Percentiles rank a stretch among this genome's conserved stretches.
These are phyloP conservation scores for Notarius quadriscutis DNA, from an alignment of 2,113 vertebrate genomes.

Conservation along the genomic window DNA sequence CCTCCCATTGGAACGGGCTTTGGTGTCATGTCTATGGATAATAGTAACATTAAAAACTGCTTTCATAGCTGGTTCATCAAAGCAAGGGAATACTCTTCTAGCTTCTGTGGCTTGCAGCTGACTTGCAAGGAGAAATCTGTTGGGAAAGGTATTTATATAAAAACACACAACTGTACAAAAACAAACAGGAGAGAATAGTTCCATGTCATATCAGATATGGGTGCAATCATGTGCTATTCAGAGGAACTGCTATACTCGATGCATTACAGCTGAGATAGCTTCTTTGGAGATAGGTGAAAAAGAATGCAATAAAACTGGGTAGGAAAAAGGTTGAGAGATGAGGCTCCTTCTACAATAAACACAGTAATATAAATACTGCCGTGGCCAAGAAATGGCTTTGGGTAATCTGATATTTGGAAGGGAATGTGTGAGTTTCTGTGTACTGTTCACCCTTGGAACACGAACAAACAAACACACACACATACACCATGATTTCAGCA, in stretches of 20 bases:
- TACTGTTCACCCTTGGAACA: background rate
- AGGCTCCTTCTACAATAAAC: slow-evolving; percentile 32
- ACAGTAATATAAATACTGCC: slow-evolving; percentile 22
- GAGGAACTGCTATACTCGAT: background rate
- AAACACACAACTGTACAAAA: slow-evolving; percentile 12
- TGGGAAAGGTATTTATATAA: slow-evolving; percentile 12
- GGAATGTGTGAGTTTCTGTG: slow-evolving; percentile 20
- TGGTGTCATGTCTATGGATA: slow-evolving; percentile 53
- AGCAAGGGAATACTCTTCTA: slow-evolving; percentile 90
- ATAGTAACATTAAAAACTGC: slow-evolving; percentile 81
- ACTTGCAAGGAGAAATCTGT: slow-evolving; percentile 83
- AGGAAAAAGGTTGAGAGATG: background rate
- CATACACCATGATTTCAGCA: background rate
- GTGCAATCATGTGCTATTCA: background rate
- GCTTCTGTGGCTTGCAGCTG: slow-evolving; percentile 80
- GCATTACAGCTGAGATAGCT: background rate
- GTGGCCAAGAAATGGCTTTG: slow-evolving; percentile 13
- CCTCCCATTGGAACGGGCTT: slow-evolving; percentile 73
- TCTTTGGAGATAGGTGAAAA: background rate
- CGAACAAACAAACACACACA: background rate
- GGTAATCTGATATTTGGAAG: slow-evolving; percentile 20
- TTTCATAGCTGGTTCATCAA: slow-evolving; percentile 93
- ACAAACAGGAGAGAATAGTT: background rate
- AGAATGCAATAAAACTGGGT: background rate
- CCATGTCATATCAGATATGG: background rate